Percentiles rank a stretch among this genome's conserved stretches.
Evolutionary conservation across 2,113 vertebrate genomes (phyloP).

Genomic region (Carollia perspicillata): DNA sequence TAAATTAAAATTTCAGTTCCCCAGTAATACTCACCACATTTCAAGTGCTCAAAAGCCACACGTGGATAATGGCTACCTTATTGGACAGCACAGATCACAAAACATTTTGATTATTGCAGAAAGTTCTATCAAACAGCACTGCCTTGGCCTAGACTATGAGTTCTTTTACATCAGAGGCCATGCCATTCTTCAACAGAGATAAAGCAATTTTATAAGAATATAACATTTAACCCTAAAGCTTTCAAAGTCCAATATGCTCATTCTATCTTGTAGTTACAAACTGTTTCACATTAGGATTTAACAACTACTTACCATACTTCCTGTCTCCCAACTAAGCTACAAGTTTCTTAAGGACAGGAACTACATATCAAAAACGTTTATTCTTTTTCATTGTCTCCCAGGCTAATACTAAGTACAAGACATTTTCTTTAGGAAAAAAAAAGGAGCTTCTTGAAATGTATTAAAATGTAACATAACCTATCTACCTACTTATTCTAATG

Average conservation of each 20-base stretch:
- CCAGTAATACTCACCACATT: background rate
- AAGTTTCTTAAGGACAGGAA: background rate
- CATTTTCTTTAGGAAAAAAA: background rate
- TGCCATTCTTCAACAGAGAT: background rate
- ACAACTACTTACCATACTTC: background rate
- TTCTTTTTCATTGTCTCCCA: background rate
- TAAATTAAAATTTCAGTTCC: background rate
- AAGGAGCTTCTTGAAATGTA: background rate
- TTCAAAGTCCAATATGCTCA: background rate
- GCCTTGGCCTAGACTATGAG: background rate
- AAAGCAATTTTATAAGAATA: background rate
- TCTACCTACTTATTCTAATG: background rate
- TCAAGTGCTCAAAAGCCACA: background rate
- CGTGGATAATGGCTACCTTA: background rate
- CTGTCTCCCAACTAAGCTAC: background rate
- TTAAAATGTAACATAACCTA: background rate
- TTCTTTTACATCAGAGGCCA: background rate
- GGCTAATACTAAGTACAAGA: background rate
- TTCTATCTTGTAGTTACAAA: background rate
- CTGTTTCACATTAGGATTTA: background rate
- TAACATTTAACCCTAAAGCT: background rate
- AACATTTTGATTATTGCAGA: background rate
- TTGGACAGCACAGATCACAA: background rate
- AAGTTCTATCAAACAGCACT: background rate
- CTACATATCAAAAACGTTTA: background rate